phyloP scores from a whole-genome alignment of 2,797 vertebrate genomes.

The Oryzias sinensis region DNA sequence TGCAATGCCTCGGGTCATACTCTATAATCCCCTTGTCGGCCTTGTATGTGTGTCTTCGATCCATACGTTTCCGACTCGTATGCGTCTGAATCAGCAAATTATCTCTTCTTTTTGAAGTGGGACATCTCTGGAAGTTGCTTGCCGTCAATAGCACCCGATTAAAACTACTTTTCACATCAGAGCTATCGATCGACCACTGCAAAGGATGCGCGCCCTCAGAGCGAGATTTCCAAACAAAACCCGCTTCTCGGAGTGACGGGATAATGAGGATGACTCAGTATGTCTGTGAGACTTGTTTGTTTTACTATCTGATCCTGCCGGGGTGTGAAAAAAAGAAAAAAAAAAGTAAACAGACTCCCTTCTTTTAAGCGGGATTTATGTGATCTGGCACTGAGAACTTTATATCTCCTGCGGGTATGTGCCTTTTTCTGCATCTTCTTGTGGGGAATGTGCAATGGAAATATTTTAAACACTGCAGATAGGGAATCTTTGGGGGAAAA shows the following conservation, averaged over 20 bases:
- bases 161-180: constrained; percentile 65
- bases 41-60: constrained; percentile 11
- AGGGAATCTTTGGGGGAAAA: constrained; percentile 15
- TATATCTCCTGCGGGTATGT: constrained; percentile 19
- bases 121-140: constrained; percentile 23
- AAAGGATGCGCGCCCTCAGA: constrained; percentile 28
- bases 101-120: constrained; percentile 38
- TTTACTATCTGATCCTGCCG: constrained; percentile 15
- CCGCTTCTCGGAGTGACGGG: constrained; percentile 27
- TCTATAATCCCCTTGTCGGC: constrained; percentile 5
- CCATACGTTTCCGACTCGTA: constrained; percentile 43
- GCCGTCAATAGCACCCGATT: constrained; percentile 62
- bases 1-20: constrained; percentile 31
- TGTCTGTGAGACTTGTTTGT: constrained; percentile 11
- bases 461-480: constrained; percentile 11
- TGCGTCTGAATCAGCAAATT: constrained; percentile 36
- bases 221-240: constrained; percentile 27
- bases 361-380: constrained; percentile 17
- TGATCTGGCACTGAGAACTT: constrained; percentile 18
- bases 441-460: constrained; percentile 35
- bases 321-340: constrained; percentile 25
- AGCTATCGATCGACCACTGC: constrained; percentile 50
- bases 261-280: constrained; percentile 33
- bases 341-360: constrained; percentile 20
- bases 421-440: constrained; percentile 28